Percentiles rank a stretch among this genome's conserved stretches.
Evolutionary conservation across 2,797 vertebrate species (phyloP).

Genomic region (Emydoidea blandingii): DNA sequence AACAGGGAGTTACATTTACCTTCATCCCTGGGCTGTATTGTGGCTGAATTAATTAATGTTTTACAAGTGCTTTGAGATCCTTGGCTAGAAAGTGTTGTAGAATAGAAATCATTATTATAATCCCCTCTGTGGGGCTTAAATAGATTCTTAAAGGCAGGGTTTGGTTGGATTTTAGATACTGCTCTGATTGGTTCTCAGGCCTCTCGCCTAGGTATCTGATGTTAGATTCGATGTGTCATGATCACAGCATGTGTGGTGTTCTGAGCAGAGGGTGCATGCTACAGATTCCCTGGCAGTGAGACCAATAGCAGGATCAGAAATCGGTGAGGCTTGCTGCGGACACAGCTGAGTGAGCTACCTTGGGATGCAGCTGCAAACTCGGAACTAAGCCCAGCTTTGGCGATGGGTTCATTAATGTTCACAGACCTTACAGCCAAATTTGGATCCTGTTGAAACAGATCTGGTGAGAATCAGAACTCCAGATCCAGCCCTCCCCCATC

Average conservation of each 20-base stretch:
- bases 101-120: not conserved
- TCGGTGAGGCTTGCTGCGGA: fast-evolving
- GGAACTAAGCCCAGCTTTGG: not conserved
- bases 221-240: fast-evolving
- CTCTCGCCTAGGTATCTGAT: not conserved
- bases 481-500: not conserved
- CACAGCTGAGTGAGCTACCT: fast-evolving
- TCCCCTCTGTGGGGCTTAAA: slow-evolving; percentile 2
- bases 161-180: not conserved
- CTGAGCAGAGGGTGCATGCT: not conserved
- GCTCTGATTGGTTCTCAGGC: not conserved
- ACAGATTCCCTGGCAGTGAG: fast-evolving
- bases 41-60: slow-evolving; percentile 26
- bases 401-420: not conserved
- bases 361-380: fast-evolving
- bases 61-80: slow-evolving; percentile 29
- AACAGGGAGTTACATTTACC: not conserved
- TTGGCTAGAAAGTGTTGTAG: fast-evolving
- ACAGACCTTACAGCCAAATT: not conserved
- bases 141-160: not conserved
- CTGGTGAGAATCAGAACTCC: not conserved
- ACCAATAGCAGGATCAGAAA: not conserved
- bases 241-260: not conserved
- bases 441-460: not conserved
- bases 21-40: not conserved